Percentiles rank a stretch among this genome's conserved stretches.
phyloP scores from a whole-genome alignment of 92 coral and sea anemone genomes.

The Umimayanthus chanpuru region DNA sequence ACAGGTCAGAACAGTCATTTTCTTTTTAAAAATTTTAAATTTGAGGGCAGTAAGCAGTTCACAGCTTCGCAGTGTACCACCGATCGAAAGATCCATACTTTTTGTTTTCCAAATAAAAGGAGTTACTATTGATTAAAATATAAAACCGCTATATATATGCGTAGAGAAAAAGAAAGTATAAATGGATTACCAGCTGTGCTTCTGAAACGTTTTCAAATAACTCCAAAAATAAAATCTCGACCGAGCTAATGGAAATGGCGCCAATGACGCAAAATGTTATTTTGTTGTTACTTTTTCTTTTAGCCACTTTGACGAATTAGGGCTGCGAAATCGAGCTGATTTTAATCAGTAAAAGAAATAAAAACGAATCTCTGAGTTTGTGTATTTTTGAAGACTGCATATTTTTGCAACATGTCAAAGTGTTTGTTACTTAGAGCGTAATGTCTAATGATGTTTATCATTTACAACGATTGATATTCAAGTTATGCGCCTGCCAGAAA shows the following conservation, averaged over 20 bases:
- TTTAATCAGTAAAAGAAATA: background rate
- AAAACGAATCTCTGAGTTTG: background rate
- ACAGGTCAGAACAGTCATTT: too few relatives aligned
- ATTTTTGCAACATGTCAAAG: background rate
- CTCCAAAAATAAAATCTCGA: background rate
- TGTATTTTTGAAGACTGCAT: background rate
- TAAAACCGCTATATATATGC: background rate
- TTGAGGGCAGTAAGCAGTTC: background rate
- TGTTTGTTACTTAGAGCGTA: background rate
- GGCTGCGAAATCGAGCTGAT: background rate
- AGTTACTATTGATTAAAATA: background rate
- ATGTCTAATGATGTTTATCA: too few relatives aligned
- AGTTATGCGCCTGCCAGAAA: too few relatives aligned
- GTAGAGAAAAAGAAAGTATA: background rate
- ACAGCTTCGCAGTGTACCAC: background rate
- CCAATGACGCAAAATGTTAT: conserved; percentile 1
- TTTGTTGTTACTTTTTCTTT: background rate
- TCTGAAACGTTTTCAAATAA: background rate
- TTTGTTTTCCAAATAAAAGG: conserved; percentile 3
- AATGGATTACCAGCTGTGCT: conserved; percentile 2
- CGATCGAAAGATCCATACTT: background rate
- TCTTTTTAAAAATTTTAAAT: background rate
- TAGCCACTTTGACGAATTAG: background rate
- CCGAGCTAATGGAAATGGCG: conserved; percentile 13
- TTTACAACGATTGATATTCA: background rate